Evolutionary conservation across 2,888 invertebrate genomes (phyloP).

Genomic region (Ophonus ardosiacus): DNA sequence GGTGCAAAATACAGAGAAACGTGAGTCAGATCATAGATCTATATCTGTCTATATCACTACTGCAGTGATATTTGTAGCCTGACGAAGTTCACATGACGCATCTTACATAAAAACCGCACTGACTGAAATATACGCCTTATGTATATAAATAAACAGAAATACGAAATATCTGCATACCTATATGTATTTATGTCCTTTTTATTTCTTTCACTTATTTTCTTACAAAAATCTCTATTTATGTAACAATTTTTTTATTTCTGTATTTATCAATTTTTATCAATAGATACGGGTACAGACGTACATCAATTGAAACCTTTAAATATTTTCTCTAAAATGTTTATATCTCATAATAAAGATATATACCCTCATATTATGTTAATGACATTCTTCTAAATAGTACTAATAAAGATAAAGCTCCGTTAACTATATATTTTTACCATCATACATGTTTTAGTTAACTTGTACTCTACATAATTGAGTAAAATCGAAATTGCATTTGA

Average conservation of each 20-base stretch:
- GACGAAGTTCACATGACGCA: slow-evolving; percentile 28
- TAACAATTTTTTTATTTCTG: background rate
- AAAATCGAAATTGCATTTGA: background rate
- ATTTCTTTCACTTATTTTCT: background rate
- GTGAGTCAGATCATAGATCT: slow-evolving; percentile 2
- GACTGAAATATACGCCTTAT: background rate
- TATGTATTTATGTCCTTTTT: background rate
- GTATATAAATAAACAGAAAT: slow-evolving; percentile 16
- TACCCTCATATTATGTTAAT: slow-evolving; percentile 51
- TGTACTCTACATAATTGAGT: slow-evolving; percentile 14
- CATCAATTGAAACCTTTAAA: background rate
- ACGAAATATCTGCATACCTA: background rate
- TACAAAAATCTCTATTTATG: background rate
- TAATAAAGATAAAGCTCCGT: slow-evolving; percentile 3
- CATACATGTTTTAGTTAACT: background rate
- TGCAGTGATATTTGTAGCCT: too few relatives aligned
- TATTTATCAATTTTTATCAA: background rate
- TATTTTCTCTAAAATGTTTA: slow-evolving; percentile 22
- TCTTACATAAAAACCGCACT: background rate
- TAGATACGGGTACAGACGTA: background rate
- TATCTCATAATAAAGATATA: slow-evolving; percentile 3
- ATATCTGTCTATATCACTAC: too few relatives aligned
- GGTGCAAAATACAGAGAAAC: background rate
- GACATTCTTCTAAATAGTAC: slow-evolving; percentile 3
- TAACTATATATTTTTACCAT: slow-evolving; percentile 8